Evolutionary conservation across 2,888 invertebrate genomes (phyloP).

Genomic region (Drosophila subquinaria): DNA sequence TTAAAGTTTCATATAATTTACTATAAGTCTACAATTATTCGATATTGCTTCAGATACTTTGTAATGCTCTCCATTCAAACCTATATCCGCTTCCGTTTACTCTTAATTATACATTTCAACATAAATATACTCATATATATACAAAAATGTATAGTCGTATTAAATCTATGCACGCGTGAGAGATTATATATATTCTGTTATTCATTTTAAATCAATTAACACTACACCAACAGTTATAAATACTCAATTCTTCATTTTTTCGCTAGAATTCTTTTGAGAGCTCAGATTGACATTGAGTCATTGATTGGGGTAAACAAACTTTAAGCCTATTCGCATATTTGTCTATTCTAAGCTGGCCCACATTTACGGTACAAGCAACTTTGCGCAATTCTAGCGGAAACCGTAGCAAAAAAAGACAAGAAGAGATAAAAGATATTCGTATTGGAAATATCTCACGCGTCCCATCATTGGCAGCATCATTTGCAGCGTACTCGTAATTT

Average conservation of each 20-base stretch:
- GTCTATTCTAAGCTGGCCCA: constrained; percentile 60
- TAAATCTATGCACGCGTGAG: background rate
- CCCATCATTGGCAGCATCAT: constrained; percentile 63
- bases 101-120: background rate
- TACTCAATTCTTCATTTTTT: background rate
- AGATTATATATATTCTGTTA: background rate
- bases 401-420: constrained; percentile 6
- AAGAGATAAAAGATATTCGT: constrained; percentile 43
- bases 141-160: background rate
- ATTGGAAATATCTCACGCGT: constrained; percentile 81
- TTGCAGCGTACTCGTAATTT: constrained; percentile 71
- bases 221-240: constrained; percentile 17
- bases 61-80: background rate
- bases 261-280: constrained; percentile 6
- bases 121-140: background rate
- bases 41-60: background rate
- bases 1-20: background rate
- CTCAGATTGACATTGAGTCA: constrained; percentile 45
- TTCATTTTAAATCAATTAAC: constrained; percentile 29
- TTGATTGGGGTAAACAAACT: constrained; percentile 72
- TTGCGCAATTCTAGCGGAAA: constrained; percentile 71
- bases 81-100: constrained; percentile 5
- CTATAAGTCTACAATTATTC: background rate
- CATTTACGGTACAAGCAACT: constrained; percentile 70
- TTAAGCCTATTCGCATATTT: constrained; percentile 32